Evolutionary conservation across 2,113 vertebrate species (phyloP).

Genomic region (Bettongia penicillata): DNA sequence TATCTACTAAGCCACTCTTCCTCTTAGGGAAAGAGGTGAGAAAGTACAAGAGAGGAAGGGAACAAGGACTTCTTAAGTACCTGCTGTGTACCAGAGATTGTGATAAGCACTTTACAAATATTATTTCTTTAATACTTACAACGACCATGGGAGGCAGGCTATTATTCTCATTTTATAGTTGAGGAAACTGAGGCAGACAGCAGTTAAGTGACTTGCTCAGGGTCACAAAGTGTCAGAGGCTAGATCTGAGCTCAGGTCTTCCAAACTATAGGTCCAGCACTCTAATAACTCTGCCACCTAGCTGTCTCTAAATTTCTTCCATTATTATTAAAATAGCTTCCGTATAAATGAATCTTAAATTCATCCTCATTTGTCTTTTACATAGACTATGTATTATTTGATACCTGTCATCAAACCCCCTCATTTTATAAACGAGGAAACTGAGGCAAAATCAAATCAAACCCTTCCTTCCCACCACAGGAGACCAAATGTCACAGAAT

Average conservation of each 20-base stretch:
- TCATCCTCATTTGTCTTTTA: background rate
- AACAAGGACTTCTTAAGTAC: background rate
- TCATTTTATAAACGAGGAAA: background rate
- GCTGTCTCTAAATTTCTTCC: background rate
- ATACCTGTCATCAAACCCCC: background rate
- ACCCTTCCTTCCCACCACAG: background rate
- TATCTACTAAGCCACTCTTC: background rate
- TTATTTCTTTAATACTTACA: background rate
- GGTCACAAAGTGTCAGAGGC: background rate
- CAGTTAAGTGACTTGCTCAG: background rate
- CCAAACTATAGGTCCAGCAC: background rate
- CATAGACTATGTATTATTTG: background rate
- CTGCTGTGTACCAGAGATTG: background rate
- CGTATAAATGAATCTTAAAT: background rate
- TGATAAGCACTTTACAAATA: background rate
- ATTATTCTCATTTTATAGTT: background rate
- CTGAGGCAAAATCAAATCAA: background rate
- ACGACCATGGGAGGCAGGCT: background rate
- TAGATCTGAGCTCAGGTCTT: background rate
- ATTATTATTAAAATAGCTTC: background rate
- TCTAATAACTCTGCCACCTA: background rate
- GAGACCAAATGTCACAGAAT: conserved; percentile 1
- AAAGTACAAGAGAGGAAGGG: background rate
- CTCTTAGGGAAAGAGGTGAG: background rate
- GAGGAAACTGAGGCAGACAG: background rate